Base-by-base conservation (phyloP, 2,113 vertebrate species). In the Oceanodroma tethys region DNA sequence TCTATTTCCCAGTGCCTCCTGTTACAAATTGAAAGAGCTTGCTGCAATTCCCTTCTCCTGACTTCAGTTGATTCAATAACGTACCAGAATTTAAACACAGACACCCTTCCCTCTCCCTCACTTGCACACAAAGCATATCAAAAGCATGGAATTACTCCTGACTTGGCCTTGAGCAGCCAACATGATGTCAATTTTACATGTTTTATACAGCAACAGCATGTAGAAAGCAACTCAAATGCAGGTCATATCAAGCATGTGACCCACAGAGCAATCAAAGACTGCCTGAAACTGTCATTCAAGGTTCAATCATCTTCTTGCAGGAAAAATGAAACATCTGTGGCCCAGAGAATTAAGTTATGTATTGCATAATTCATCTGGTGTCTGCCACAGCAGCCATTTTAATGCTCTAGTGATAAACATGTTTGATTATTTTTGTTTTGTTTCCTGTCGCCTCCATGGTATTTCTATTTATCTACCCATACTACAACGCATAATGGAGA, bases 211-310 rank as follows among this genome's bases (percentile, higher is more conserved):
- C 81, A 90, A 88, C 65, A 96, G 92, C 88, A 71, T 91, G 95
- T 88, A 89, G 94, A 97, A 96, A 96, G 96, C 93, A 92, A 93
- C 97, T 96, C 88, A 95, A 97, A 97, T 96, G 94, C 97, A 97
- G 97, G 98, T 83, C 90, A 95, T 90, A 92, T 89, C 94, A 78
- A 94, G 86, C 92, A 97, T 95, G 84, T 85, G 97, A 95, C 96
- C 95, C 87, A 92, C 74, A 55, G 76, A 95, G 91, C 96, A 97
- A 97, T 96, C 97, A 97, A 92, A 97, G 95, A 90, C 93, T 92
- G 97, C 90, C 97, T 97, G 92, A 56, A 97, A 96, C 97, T 87
- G 91, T 97, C 98, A 97, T 88, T 97, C 95, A 97, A 97, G 90
- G 89, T 96, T 96, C 93, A 94, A 95, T 94, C 94, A 86, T 96